Evolutionary conservation across 2,113 vertebrate species (phyloP), one percentile per base, ranked within the genome.

Genomic region (Thamnaconus septentrionalis): DNA sequence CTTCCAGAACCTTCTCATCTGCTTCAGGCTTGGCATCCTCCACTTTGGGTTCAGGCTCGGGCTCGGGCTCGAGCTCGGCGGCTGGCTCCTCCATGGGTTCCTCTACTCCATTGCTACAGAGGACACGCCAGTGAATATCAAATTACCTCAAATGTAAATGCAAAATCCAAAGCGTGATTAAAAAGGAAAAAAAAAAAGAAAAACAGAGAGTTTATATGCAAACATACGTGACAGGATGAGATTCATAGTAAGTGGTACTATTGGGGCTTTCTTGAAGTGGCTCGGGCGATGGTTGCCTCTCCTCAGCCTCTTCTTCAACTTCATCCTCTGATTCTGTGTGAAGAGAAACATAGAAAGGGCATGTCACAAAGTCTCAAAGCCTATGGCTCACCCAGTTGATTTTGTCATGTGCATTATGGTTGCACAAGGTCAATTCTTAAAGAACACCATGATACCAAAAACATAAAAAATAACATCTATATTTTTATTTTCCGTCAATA

Each of bases 271-370:
- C 96, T 79, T 96, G 95, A 59, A 94, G 93, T 6, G 94, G 93
- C 61, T 98, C 96, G 69, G 96, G 96, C 18, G 96, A 94, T 0
- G 92, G 91, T 10, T 92, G 94, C 52, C 93, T 93, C 86, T 97
- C 96, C 85, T 98, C 96, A 71, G 90, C 88, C 59, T 97, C 95
- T 72, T 98, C 95, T 81, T 97, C 96, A 59, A 96, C 95, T 80
- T 98, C 95, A 78, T 98, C 96, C 79, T 98, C 96, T 41, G 96
- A 98, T 80, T 98, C 96, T 98, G 74, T 76, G 5, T 63, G 8
- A 51, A 3, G 6, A 53, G 1, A 65, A 55, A 54, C 0, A 7
- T 71, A 11, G 41, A 4, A 39, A 61, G 67, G 1, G 41, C 6
- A 42, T n/a, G 18, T 31, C 18, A 2, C 18, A 31, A 31, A 31